Percentiles rank a stretch among this genome's conserved stretches.
phyloP scores from a whole-genome alignment of 2,797 vertebrate species.

The Phalloptychus januarius region DNA sequence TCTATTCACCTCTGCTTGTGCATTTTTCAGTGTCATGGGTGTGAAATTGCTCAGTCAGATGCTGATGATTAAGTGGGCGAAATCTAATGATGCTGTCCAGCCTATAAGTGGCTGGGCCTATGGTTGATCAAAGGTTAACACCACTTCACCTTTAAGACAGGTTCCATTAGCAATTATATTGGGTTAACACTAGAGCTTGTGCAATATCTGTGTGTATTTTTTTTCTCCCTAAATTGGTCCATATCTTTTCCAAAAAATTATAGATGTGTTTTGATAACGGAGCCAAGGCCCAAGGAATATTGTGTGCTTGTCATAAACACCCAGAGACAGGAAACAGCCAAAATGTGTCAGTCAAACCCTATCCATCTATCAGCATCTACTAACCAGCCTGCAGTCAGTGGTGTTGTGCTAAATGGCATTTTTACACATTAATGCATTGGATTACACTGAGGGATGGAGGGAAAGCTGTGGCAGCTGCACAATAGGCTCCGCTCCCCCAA shows the following conservation, averaged over 20 bases:
- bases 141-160: conserved; percentile 77
- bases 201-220: conserved; percentile 28
- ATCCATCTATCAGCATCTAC: conserved; percentile 69
- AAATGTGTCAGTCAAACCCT: conserved; percentile 73
- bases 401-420: conserved; percentile 79
- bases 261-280: conserved; percentile 33
- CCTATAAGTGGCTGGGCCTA: conserved; percentile 73
- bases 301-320: conserved; percentile 61
- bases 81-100: conserved; percentile 77
- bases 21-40: conserved; percentile 75
- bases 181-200: conserved; percentile 52
- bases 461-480: conserved; percentile 59
- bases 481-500: conserved; percentile 28
- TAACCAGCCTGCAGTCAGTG: conserved; percentile 70
- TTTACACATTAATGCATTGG: conserved; percentile 82
- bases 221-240: background rate
- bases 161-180: conserved; percentile 80
- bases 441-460: conserved; percentile 66
- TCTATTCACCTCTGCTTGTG: conserved; percentile 25
- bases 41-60: conserved; percentile 78
- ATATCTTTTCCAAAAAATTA: conserved; percentile 36
- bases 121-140: conserved; percentile 79
- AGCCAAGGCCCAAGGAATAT: conserved; percentile 48
- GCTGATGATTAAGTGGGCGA: conserved; percentile 74
- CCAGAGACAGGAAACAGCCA: conserved; percentile 64